Evolutionary conservation across 2,113 vertebrate genomes (phyloP), one percentile per base, ranked within the genome.

Genomic region (Theropithecus gelada): DNA sequence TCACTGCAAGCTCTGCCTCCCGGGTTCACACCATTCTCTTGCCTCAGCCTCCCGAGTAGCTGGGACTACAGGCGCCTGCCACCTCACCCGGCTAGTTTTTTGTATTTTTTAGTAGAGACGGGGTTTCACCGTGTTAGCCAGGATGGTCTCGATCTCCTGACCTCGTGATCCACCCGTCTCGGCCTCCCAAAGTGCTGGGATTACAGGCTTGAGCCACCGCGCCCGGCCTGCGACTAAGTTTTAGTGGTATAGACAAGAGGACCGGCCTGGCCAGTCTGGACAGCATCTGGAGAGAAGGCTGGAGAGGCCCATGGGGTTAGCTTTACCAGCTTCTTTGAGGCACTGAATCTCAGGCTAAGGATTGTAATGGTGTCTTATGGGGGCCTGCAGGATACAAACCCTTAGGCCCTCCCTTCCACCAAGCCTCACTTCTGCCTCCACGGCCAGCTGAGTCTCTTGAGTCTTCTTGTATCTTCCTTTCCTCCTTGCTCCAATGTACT

Each of bases 191-290:
- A 43, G 43, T 43, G 43, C 43, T 43, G 5, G 43, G 5, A 43
- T 43, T 43, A 43, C 43, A 43, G 43, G 43, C 43, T 43, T 43
- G 43, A 43, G 43, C 43, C 43, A 43, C 43, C 43, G 43, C 43
- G 5, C 43, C 43, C 5, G 43, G 43, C 43, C 43, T 43, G 79
- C 64, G 43, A 90, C 79, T 40, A 35, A 20, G 64, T 91, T 86
- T 94, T 79, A 96, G 43, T 48, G 43, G 88, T 9, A 68, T 16
- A 79, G 68, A 78, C 48, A 85, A 92, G 35, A 72, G 30, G 93
- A 92, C 92, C 59, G 72, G 91, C 78, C 91, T 93, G 85, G 96
- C 97, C 8, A 9, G 84, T 97, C 50, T 57, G 79, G 78, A 80
- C 79, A 93, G 80, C 87, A 40, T 86, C 40, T 20, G 17, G 61